Evolutionary conservation across 2,888 invertebrate genomes (phyloP).

Genomic region (Julus scanicus): DNA sequence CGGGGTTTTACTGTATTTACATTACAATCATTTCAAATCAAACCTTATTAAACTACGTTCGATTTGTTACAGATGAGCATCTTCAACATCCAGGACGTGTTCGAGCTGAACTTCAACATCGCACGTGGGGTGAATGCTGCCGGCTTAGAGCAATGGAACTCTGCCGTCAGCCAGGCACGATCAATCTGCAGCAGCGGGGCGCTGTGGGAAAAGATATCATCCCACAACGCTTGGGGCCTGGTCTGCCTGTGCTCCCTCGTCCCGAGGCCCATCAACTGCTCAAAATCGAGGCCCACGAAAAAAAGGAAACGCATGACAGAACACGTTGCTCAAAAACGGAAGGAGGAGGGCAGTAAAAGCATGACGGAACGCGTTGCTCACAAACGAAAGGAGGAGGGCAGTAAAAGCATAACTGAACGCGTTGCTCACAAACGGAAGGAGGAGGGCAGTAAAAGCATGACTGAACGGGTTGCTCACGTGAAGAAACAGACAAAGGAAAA

Average conservation of each 20-base stretch:
- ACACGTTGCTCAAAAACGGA: too few relatives aligned
- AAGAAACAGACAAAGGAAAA: too few relatives aligned
- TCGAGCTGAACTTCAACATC: constrained; percentile 50
- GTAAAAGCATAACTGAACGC: too few relatives aligned
- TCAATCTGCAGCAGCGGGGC: not conserved
- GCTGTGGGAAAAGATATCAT: not conserved
- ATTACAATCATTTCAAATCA: too few relatives aligned
- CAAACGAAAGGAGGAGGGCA: too few relatives aligned
- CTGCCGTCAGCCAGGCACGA: not conserved
- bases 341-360: too few relatives aligned
- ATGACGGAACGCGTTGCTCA: too few relatives aligned
- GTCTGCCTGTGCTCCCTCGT: not conserved
- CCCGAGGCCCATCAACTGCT: not conserved
- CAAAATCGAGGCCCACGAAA: not conserved
- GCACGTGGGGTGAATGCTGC: not conserved
- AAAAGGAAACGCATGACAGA: not conserved
- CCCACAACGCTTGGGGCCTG: not conserved
- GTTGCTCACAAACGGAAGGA: too few relatives aligned
- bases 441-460: not conserved
- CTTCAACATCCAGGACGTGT: constrained; percentile 51
- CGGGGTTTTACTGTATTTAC: too few relatives aligned
- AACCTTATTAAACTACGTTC: too few relatives aligned
- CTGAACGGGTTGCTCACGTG: too few relatives aligned
- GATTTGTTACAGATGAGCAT: constrained; percentile 50
- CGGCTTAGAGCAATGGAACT: not conserved